Evolutionary conservation across 2,888 invertebrate genomes (phyloP).

Genomic region (Ormyrus labotus): DNA sequence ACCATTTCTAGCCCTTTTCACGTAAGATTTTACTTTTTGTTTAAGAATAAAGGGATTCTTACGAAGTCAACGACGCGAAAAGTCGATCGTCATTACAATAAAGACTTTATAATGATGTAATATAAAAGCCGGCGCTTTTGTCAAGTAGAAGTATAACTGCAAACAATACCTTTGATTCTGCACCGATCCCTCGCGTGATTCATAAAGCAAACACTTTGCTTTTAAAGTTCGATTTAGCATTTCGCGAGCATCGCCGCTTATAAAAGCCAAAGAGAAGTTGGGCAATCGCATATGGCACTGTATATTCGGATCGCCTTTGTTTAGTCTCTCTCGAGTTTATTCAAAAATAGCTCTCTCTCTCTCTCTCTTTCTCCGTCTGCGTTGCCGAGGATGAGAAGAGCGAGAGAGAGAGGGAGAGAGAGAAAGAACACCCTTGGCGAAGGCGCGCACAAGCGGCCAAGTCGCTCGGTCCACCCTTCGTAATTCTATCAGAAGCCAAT

Average conservation of each 20-base stretch:
- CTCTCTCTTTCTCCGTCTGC: constrained; percentile 2
- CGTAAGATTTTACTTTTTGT: no score
- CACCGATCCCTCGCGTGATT: neutral
- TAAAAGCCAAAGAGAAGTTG: constrained; percentile 20
- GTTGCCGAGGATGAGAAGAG: neutral
- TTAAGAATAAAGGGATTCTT: no score
- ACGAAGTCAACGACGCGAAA: no score
- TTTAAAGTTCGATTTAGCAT: constrained; percentile 22
- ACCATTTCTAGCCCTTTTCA: no score
- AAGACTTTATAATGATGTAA: no score
- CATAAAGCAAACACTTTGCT: constrained; percentile 28
- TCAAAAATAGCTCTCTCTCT: constrained; percentile 7
- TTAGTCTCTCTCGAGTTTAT: constrained; percentile 30
- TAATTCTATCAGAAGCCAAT: constrained; percentile 75
- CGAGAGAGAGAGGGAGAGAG: constrained; percentile 25
- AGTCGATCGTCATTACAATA: no score
- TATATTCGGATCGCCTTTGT: constrained; percentile 39
- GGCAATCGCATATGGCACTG: constrained; percentile 40
- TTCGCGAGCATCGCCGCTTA: neutral
- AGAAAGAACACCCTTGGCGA: constrained; percentile 38
- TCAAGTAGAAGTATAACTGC: neutral
- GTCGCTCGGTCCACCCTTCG: constrained; percentile 66
- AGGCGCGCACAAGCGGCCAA: constrained; percentile 28
- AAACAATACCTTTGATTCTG: no score
- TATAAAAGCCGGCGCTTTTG: neutral